These are phyloP conservation scores for Drosophila kuntzei DNA, from an alignment of 2,888 invertebrate species.

Conservation along the genomic window DNA sequence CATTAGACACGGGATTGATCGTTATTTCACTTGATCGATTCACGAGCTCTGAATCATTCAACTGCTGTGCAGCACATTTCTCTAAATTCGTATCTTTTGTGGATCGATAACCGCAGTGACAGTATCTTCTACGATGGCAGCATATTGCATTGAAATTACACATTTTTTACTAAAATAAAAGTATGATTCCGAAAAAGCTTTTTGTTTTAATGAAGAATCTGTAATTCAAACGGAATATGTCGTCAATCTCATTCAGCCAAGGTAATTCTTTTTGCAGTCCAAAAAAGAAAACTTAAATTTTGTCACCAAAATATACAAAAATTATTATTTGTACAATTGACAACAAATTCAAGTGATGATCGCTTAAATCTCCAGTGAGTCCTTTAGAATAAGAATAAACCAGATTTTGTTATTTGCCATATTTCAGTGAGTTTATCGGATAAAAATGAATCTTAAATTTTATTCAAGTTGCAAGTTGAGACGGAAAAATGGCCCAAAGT, in stretches of 20 bases:
- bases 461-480: conserved; percentile 37
- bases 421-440: neutral
- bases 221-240: conserved; percentile 65
- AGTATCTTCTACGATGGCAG: conserved; percentile 2
- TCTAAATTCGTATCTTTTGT: neutral
- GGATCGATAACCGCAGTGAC: neutral
- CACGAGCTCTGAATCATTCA: neutral
- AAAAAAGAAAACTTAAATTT: conserved; percentile 34
- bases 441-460: neutral
- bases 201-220: conserved; percentile 60
- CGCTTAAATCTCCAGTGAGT: neutral
- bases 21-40: neutral
- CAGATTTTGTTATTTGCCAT: neutral
- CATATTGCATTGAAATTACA: conserved; percentile 67
- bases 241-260: conserved; percentile 10
- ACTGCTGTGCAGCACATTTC: neutral
- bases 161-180: conserved; percentile 54
- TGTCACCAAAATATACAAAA: conserved; percentile 21
- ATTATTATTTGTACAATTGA: conserved; percentile 25
- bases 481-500: neutral
- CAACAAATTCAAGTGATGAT: conserved; percentile 29
- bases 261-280: conserved; percentile 15
- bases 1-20: neutral
- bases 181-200: neutral
- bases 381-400: neutral